Percentiles rank a stretch among this genome's conserved stretches.
Evolutionary conservation across 2,113 vertebrate species (phyloP).

Genomic region (Equus quagga): DNA sequence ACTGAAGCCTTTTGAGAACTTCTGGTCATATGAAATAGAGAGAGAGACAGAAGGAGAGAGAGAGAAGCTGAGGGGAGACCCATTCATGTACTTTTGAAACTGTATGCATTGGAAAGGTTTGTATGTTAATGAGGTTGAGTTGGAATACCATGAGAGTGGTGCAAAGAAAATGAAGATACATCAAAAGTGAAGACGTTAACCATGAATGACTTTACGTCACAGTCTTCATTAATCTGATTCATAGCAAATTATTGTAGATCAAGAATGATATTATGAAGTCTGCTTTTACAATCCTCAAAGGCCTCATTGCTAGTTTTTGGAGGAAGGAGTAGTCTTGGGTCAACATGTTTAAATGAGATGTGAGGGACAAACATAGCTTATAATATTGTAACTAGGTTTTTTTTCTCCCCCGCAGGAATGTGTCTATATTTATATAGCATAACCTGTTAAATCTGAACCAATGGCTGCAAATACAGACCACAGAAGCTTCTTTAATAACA

Average conservation of each 20-base stretch:
- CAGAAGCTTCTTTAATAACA: constrained; percentile 82
- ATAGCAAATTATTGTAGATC: constrained; percentile 54
- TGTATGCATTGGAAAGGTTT: constrained; percentile 17
- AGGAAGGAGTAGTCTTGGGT: constrained; percentile 59
- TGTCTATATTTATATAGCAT: constrained; percentile 81
- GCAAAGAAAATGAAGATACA: constrained; percentile 53
- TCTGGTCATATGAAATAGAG: background rate
- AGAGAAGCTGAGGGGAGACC: background rate
- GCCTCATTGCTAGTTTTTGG: constrained; percentile 58
- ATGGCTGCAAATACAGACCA: constrained; percentile 77
- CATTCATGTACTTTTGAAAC: constrained; percentile 47
- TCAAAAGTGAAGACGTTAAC: background rate
- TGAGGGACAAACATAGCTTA: constrained; percentile 74
- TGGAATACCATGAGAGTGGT: background rate
- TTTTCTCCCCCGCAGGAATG: constrained; percentile 54
- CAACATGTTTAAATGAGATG: constrained; percentile 74
- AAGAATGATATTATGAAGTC: constrained; percentile 50
- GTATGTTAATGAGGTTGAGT: background rate
- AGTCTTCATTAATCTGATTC: constrained; percentile 47
- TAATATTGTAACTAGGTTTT: constrained; percentile 66
- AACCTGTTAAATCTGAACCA: constrained; percentile 79
- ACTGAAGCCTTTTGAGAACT: background rate
- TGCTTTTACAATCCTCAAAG: constrained; percentile 63
- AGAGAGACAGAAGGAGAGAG: background rate
- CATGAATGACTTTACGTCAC: constrained; percentile 21